Evolutionary conservation across 2,113 vertebrate genomes (phyloP).

Genomic region (Vulpes ferrilata): DNA sequence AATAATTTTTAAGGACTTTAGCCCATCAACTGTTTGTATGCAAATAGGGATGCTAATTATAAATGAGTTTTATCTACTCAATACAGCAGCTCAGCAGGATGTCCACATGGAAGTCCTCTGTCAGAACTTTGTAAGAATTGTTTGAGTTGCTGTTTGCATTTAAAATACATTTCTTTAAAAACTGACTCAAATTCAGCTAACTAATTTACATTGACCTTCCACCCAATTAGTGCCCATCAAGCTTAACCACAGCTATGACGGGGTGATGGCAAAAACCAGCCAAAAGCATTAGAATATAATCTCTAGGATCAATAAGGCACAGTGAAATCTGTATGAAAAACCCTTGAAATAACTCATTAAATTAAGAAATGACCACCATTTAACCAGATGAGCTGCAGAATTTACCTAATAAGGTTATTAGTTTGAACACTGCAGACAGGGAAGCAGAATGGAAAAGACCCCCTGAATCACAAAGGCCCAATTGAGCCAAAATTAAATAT

Average conservation of each 20-base stretch:
- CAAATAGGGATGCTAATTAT: conserved; percentile 63
- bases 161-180: conserved; percentile 48
- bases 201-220: conserved; percentile 60
- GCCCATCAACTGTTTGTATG: conserved; percentile 49
- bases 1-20: conserved; percentile 38
- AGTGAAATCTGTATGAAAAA: conserved; percentile 31
- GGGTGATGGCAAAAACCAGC: neutral
- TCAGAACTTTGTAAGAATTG: conserved; percentile 60
- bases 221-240: conserved; percentile 26
- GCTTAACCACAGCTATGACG: neutral
- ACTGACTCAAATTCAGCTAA: neutral
- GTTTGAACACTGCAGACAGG: neutral
- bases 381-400: neutral
- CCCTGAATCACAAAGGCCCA: conserved; percentile 2
- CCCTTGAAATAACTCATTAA: conserved; percentile 50
- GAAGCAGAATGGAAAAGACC: neutral
- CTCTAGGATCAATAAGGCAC: neutral
- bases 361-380: conserved; percentile 33
- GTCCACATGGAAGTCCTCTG: conserved; percentile 39
- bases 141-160: neutral
- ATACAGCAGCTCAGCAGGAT: neutral
- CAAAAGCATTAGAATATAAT: neutral
- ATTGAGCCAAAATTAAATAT: conserved; percentile 46
- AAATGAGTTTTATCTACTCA: conserved; percentile 51
- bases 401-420: conserved; percentile 16